Evolutionary conservation across 2,113 vertebrate genomes (phyloP).

Genomic region (Cacatua alba): DNA sequence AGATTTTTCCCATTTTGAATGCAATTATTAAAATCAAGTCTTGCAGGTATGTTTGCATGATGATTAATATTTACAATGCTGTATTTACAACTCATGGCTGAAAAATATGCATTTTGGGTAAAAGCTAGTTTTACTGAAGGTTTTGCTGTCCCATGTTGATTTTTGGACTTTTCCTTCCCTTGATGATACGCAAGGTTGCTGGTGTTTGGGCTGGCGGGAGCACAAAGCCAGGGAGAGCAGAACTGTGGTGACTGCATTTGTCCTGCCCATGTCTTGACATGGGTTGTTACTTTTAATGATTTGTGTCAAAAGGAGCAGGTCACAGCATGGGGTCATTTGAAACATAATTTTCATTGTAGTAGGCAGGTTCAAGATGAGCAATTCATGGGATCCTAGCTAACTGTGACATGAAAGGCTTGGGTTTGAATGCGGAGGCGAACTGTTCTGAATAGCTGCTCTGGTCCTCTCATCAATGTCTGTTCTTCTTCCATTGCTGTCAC

Average conservation of each 20-base stretch:
- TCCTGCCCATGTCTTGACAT: accelerated
- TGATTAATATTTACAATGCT: neutral
- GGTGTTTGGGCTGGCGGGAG: accelerated
- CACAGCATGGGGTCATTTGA: accelerated
- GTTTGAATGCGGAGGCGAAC: accelerated
- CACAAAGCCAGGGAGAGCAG: accelerated
- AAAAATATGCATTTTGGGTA: accelerated
- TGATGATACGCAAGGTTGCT: accelerated
- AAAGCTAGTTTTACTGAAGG: neutral
- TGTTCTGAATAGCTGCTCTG: neutral
- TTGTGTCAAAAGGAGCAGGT: neutral
- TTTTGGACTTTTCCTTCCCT: neutral
- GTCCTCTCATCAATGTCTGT: accelerated
- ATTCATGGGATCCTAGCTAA: accelerated
- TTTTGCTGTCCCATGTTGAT: neutral
- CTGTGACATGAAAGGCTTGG: accelerated
- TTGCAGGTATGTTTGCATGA: neutral
- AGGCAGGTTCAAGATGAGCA: accelerated
- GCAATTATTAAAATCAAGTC: neutral
- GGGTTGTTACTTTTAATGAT: accelerated
- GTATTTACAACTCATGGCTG: neutral
- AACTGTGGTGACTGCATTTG: accelerated
- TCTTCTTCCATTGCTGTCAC: accelerated
- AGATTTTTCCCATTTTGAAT: neutral
- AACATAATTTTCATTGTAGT: accelerated